Evolutionary conservation across 1,140 invertebrate species (phyloP).

Genomic region (Platorchestia sp.): DNA sequence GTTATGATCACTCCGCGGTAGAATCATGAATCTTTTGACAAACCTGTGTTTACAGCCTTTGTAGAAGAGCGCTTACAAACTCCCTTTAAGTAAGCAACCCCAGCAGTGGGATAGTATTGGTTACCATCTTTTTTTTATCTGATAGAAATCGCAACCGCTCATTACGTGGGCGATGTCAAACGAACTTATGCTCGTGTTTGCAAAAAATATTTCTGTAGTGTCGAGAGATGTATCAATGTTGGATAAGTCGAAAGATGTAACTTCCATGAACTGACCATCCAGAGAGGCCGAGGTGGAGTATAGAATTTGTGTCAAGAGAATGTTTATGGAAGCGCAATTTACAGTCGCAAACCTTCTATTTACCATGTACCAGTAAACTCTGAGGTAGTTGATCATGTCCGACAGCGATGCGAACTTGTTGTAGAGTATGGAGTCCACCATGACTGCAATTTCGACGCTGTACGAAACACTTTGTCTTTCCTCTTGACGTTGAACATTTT

Average conservation of each 20-base stretch:
- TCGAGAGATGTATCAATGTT: not conserved
- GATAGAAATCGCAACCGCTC: not conserved
- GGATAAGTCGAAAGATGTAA: not conserved
- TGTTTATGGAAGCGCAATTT: not conserved
- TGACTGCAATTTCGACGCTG: not conserved
- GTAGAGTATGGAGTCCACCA: not conserved
- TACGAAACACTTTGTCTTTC: not conserved
- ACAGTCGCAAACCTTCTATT: not conserved
- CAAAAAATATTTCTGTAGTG: too few species aligned
- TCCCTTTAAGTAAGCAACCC: constrained; percentile 45
- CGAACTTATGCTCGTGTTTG: too few species aligned
- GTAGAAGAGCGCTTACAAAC: constrained; percentile 59
- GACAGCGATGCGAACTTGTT: not conserved
- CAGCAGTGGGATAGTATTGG: constrained; percentile 19
- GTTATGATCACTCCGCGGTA: constrained; percentile 66
- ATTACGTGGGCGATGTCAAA: constrained; percentile 1
- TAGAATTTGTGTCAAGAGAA: not conserved
- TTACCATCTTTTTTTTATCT: not conserved
- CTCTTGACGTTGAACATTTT: too few species aligned
- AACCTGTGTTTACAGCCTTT: constrained; percentile 56
- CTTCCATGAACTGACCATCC: not conserved
- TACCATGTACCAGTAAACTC: not conserved
- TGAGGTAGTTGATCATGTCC: not conserved
- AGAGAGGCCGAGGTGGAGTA: not conserved
- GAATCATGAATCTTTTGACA: constrained; percentile 66